These are phyloP conservation scores for Bucco capensis DNA, from an alignment of 2,113 vertebrate species.

Conservation along the genomic window DNA sequence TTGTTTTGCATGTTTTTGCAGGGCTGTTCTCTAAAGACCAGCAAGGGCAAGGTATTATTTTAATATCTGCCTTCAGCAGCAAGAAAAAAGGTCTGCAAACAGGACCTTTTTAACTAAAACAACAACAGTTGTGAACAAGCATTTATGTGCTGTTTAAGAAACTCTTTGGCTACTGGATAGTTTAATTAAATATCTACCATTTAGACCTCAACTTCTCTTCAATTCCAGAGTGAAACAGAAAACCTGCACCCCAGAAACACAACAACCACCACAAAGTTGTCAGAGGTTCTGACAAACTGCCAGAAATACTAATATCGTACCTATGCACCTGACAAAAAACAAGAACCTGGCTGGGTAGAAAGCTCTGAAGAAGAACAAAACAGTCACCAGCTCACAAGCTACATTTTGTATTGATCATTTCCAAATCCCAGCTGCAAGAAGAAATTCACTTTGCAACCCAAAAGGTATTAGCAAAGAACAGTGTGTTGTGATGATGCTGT, in stretches of 20 bases:
- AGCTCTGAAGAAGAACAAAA: background rate
- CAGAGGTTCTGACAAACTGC: background rate
- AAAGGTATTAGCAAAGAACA: background rate
- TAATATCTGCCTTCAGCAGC: background rate
- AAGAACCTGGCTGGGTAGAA: background rate
- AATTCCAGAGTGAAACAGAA: background rate
- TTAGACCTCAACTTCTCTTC: background rate
- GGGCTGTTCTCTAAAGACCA: background rate
- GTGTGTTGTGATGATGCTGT: background rate
- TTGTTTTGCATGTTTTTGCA: background rate
- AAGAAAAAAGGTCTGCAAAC: background rate
- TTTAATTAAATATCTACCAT: background rate
- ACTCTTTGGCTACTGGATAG: background rate
- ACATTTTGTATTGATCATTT: background rate
- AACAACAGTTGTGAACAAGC: background rate
- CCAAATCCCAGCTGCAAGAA: background rate
- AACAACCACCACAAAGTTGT: background rate
- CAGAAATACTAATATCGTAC: background rate
- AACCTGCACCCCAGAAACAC: background rate
- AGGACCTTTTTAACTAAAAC: background rate
- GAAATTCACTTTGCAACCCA: background rate
- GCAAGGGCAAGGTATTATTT: background rate
- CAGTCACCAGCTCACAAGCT: background rate
- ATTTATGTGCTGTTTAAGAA: background rate
- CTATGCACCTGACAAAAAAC: background rate